A percentile compares a stretch with the other conserved stretches of the same genome.
Conservation (phyloP, 2,797 vertebrate species). For the Danio aesculapii region DNA sequence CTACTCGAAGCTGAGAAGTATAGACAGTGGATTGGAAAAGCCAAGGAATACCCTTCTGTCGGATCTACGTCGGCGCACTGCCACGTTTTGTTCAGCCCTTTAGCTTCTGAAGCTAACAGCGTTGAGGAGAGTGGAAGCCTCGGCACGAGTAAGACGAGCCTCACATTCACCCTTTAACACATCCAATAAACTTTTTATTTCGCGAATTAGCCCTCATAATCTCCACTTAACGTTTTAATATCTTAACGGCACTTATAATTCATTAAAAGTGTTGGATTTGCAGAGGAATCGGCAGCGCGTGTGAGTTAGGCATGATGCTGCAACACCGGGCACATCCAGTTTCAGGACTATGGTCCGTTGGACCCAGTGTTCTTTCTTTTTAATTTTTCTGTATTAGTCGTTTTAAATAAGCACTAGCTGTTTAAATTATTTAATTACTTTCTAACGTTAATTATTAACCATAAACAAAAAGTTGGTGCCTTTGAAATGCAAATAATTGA, state of each 20-base stretch:
- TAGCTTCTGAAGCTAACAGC: slow-evolving; percentile 57
- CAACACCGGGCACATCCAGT: too few relatives aligned
- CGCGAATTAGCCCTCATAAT: background rate
- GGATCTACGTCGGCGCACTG: slow-evolving; percentile 39
- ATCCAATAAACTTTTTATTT: background rate
- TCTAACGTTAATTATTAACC: too few relatives aligned
- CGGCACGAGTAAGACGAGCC: slow-evolving; percentile 52
- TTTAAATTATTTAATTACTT: too few relatives aligned
- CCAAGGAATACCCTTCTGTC: slow-evolving; percentile 35
- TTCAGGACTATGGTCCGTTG: too few relatives aligned
- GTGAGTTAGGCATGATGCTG: background rate
- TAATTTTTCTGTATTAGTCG: too few relatives aligned
- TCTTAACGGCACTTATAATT: background rate
- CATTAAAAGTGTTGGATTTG: background rate
- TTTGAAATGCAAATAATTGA: too few relatives aligned
- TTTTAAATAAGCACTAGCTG: too few relatives aligned
- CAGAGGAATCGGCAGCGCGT: slow-evolving; percentile 1
- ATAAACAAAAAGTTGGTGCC: too few relatives aligned
- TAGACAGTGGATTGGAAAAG: slow-evolving; percentile 42
- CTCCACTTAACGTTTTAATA: background rate
- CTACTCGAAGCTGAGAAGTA: background rate
- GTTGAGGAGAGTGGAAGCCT: slow-evolving; percentile 42
- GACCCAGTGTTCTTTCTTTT: too few relatives aligned
- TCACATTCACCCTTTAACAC: slow-evolving; percentile 13
- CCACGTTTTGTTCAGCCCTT: slow-evolving; percentile 44